Conservation (phyloP, 2,797 vertebrate genomes). For the Lithobates sylvaticus region DNA sequence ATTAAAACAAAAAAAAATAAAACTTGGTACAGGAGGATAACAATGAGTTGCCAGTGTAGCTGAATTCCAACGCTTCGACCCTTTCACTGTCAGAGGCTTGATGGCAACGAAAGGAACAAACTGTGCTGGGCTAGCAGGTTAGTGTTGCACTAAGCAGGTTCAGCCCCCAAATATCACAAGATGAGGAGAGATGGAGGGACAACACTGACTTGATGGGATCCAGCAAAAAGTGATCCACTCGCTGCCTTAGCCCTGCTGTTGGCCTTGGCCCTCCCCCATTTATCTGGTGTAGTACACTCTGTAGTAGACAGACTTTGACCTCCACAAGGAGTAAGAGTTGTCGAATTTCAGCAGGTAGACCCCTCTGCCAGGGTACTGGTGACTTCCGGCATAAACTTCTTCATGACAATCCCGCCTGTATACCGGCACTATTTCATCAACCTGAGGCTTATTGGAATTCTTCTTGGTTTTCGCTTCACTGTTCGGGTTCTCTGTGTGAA, state of each 20-base stretch:
- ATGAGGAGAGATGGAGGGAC: slow-evolving; percentile 68
- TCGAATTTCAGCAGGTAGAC: slow-evolving; percentile 99
- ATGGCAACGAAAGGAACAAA: slow-evolving; percentile 17
- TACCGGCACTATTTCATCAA: slow-evolving; percentile 98
- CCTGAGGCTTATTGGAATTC: slow-evolving; percentile 90
- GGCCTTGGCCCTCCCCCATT: slow-evolving; percentile 70
- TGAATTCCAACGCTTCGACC: not conserved
- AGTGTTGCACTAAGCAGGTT: slow-evolving; percentile 63
- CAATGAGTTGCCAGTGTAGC: not conserved
- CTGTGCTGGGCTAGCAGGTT: slow-evolving; percentile 58
- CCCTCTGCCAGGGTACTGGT: slow-evolving; percentile 97
- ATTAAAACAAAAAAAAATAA: not conserved
- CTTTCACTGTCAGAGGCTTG: not conserved
- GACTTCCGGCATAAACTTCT: slow-evolving; percentile 98
- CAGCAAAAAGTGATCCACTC: slow-evolving; percentile 71
- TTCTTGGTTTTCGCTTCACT: slow-evolving; percentile 95
- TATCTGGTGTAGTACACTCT: slow-evolving; percentile 99
- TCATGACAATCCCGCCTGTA: slow-evolving; percentile 99
- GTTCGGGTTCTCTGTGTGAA: slow-evolving; percentile 78
- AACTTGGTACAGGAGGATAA: slow-evolving; percentile 1
- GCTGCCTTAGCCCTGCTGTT: slow-evolving; percentile 70
- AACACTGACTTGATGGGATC: slow-evolving; percentile 73
- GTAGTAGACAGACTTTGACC: slow-evolving; percentile 99
- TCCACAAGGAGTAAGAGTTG: slow-evolving; percentile 99
- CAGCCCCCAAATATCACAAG: slow-evolving; percentile 44